A percentile compares a stretch with the other conserved stretches of the same genome.
Evolutionary conservation across 2,888 invertebrate species (phyloP).

Genomic region (Hyposoter dolosus): DNA sequence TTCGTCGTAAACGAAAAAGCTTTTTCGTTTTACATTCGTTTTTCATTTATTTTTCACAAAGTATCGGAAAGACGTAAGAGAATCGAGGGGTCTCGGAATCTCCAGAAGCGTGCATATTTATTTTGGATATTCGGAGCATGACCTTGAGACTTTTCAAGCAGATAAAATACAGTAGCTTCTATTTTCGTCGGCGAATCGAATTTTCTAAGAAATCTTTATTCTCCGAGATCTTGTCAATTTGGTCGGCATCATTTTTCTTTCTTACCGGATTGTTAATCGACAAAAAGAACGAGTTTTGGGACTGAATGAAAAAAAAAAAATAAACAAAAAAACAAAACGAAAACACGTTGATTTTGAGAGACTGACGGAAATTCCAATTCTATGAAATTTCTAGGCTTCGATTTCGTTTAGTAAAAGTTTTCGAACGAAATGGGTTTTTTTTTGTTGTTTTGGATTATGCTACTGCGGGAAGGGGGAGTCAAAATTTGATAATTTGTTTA

Average conservation of each 20-base stretch:
- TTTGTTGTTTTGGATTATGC: background rate
- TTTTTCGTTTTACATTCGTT: too few relatives aligned
- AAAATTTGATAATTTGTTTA: background rate
- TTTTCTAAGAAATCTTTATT: background rate
- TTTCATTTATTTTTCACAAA: background rate
- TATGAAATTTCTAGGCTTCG: background rate
- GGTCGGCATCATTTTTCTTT: background rate
- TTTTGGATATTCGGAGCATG: background rate
- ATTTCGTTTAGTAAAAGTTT: background rate
- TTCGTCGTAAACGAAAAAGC: background rate
- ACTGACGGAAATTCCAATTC: background rate
- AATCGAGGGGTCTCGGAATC: background rate
- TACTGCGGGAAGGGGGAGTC: background rate
- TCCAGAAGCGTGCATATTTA: background rate
- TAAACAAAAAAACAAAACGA: background rate
- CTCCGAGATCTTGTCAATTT: background rate
- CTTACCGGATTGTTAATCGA: background rate
- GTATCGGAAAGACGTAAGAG: background rate
- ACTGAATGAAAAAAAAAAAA: background rate
- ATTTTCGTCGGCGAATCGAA: background rate
- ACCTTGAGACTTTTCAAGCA: background rate
- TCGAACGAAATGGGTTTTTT: background rate
- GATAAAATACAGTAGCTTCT: background rate
- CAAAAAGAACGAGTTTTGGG: background rate
- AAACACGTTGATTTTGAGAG: background rate